Conservation (phyloP, 2,888 invertebrate species). For the Euzetes globulus region DNA sequence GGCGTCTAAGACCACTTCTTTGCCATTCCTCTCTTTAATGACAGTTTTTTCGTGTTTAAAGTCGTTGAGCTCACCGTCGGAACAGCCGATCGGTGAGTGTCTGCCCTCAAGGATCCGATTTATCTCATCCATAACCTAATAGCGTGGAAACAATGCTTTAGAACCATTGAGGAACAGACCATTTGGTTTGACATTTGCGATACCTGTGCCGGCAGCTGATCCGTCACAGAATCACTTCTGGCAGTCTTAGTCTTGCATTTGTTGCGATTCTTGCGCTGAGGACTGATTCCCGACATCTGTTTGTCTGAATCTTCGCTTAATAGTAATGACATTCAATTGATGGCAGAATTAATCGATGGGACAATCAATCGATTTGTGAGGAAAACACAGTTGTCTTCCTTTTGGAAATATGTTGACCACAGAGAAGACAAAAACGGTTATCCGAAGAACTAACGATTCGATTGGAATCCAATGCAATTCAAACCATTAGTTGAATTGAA, state of each 20-base stretch:
- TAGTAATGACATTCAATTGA: constrained; percentile 28
- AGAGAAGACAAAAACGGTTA: neutral
- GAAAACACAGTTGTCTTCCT: neutral
- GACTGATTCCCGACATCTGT: constrained; percentile 23
- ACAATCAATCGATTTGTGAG: constrained; percentile 1
- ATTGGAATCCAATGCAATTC: neutral
- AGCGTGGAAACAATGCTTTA: neutral
- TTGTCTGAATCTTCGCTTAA: neutral
- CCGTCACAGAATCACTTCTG: neutral
- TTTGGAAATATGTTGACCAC: neutral
- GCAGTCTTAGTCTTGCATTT: neutral
- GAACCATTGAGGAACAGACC: no score
- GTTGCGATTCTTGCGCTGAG: constrained; percentile 18
- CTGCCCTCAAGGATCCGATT: constrained; percentile 21
- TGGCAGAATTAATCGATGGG: neutral
- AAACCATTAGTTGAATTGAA: neutral
- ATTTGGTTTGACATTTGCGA: neutral
- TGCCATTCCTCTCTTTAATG: neutral
- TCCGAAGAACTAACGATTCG: neutral
- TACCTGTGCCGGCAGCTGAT: constrained; percentile 13
- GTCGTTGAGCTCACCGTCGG: neutral
- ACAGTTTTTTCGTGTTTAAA: constrained; percentile 14
- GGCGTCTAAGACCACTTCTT: constrained; percentile 10
- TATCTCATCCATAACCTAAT: constrained; percentile 23
- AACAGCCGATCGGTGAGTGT: constrained; percentile 6